phyloP scores from a whole-genome alignment of 2,797 vertebrate species.

The Trachurus trachurus region DNA sequence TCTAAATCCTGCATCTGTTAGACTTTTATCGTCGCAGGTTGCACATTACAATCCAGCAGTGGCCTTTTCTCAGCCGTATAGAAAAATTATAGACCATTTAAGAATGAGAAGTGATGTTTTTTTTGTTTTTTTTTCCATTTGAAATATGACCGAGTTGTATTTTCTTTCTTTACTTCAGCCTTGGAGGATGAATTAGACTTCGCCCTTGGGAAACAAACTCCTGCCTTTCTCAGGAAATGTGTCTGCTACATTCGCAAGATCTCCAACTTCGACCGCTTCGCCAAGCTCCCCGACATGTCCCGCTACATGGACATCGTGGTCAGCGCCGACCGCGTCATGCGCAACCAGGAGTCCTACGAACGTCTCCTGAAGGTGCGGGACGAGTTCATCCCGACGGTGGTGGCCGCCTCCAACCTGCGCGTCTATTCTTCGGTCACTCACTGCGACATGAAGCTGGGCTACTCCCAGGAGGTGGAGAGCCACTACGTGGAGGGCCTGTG shows the following conservation, averaged over 20 bases:
- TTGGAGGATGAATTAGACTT: conserved; percentile 99
- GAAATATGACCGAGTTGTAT: background rate
- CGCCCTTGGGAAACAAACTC: conserved; percentile 97
- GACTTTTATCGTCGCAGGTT: conserved; percentile 32
- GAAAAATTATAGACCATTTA: conserved; percentile 3
- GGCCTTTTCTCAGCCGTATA: conserved; percentile 13
- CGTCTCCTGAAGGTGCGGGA: conserved; percentile 97
- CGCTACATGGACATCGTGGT: conserved; percentile 96
- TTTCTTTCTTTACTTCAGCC: conserved; percentile 82
- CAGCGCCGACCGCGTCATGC: conserved; percentile 87
- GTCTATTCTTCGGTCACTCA: conserved; percentile 98
- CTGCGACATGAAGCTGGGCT: conserved; percentile 98
- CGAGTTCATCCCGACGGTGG: conserved; percentile 97
- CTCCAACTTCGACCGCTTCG: conserved; percentile 96
- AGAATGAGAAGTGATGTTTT: background rate
- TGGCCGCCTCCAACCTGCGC: conserved; percentile 95
- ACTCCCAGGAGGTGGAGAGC: conserved; percentile 97
- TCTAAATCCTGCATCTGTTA: conserved; percentile 48
- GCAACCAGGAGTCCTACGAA: conserved; percentile 96
- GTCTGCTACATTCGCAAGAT: conserved; percentile 99
- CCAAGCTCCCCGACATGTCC: conserved; percentile 96
- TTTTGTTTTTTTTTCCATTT: background rate
- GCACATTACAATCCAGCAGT: conserved; percentile 6
- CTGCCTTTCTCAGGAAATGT: conserved; percentile 98
- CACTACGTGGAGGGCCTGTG: conserved; percentile 98